Percentiles rank a stretch among this genome's conserved stretches.
Evolutionary conservation across 1,140 invertebrate genomes (phyloP).

Genomic region (Aphelenchoides besseyi): DNA sequence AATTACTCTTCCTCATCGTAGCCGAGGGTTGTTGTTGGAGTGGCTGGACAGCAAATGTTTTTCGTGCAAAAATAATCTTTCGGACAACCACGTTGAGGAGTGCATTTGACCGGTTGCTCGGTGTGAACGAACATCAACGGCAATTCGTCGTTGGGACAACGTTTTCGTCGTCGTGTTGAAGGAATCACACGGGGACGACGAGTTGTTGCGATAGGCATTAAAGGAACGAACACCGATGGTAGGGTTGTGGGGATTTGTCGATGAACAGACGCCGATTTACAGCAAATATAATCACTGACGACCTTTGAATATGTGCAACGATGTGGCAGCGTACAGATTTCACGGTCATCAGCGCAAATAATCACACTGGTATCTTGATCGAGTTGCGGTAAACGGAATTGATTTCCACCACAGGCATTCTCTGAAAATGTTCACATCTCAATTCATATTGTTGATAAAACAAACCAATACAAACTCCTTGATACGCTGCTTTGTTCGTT

Average conservation of each 20-base stretch:
- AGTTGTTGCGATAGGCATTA: constrained; percentile 14
- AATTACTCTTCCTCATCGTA: constrained; percentile 12
- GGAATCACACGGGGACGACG: neutral
- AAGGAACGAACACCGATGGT: neutral
- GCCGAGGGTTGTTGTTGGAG: constrained; percentile 11
- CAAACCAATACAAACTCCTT: constrained; percentile 40
- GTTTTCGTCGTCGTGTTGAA: constrained; percentile 7
- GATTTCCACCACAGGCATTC: constrained; percentile 27
- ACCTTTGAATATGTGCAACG: constrained; percentile 44
- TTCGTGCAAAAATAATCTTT: constrained; percentile 35
- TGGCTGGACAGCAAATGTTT: constrained; percentile 42
- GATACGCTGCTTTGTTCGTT: constrained; percentile 42
- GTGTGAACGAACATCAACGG: constrained; percentile 49
- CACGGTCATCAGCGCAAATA: constrained; percentile 12
- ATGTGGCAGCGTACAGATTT: constrained; percentile 21
- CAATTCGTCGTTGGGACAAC: constrained; percentile 43
- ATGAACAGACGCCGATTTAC: constrained; percentile 29
- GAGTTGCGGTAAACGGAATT: constrained; percentile 30
- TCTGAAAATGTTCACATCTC: constrained; percentile 22
- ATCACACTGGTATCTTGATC: constrained; percentile 28
- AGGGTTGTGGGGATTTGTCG: too few relatives aligned
- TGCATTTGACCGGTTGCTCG: constrained; percentile 43
- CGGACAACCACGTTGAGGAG: constrained; percentile 35
- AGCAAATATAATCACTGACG: constrained; percentile 50
- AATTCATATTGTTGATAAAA: constrained; percentile 7